Conservation (phyloP, 2,888 invertebrate species). For the Copidosoma aretas region DNA sequence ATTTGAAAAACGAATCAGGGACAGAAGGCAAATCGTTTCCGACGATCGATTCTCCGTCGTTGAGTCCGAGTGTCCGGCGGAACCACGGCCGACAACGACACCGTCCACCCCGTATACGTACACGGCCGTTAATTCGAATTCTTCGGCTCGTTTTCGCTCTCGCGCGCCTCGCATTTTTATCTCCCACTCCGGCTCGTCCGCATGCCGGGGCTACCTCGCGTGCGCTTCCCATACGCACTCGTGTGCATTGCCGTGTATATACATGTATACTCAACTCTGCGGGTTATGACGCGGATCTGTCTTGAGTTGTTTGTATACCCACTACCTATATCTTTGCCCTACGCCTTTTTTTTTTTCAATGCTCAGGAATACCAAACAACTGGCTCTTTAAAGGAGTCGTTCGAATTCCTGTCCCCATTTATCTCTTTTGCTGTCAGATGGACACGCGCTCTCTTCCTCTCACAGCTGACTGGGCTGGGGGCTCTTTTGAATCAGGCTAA, state of each 20-base stretch:
- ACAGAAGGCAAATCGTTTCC: neutral
- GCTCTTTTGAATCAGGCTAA: no score
- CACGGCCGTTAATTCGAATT: conserved; percentile 38
- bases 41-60: neutral
- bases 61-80: neutral
- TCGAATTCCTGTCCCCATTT: no score
- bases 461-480: no score
- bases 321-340: no score
- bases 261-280: neutral
- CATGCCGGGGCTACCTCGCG: conserved; percentile 5
- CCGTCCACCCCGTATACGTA: neutral
- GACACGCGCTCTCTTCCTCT: no score
- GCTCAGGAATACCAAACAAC: no score
- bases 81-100: neutral
- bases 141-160: conserved; percentile 34
- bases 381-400: no score
- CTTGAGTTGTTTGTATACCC: no score
- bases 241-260: no score
- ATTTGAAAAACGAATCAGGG: neutral
- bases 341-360: no score
- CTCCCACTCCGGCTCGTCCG: neutral
- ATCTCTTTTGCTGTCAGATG: no score
- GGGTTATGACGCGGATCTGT: conserved; percentile 19
- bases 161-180: conserved; percentile 8
- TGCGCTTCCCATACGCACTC: no score